Evolutionary conservation across 2,888 invertebrate genomes (phyloP).

Genomic region (Leptinotarsa tumamoca): DNA sequence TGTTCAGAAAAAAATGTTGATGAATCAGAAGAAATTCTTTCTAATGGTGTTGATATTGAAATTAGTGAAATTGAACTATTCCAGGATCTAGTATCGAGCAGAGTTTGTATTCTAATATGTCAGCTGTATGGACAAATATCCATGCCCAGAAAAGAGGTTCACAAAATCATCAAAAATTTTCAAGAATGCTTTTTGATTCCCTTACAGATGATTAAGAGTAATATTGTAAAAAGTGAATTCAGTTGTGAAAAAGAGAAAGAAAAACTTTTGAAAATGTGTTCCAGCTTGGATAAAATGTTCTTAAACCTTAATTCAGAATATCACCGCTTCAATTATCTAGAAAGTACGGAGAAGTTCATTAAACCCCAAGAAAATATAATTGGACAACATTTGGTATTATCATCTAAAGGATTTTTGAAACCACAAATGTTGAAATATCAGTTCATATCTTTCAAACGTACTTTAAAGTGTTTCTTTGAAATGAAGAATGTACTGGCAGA

Average conservation of each 20-base stretch:
- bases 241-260: neutral
- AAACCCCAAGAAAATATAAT: constrained; percentile 17
- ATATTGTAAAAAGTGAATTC: neutral
- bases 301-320: constrained; percentile 16
- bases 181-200: constrained; percentile 8
- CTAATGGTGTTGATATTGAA: neutral
- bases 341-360: constrained; percentile 7
- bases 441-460: constrained; percentile 2
- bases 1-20: no score
- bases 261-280: neutral
- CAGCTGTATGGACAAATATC: neutral
- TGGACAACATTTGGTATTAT: constrained; percentile 13
- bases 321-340: constrained; percentile 6
- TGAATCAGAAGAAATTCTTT: no score
- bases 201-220: neutral
- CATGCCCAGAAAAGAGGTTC: constrained; percentile 12
- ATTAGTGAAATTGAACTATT: neutral
- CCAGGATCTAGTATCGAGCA: neutral
- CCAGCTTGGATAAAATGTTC: neutral
- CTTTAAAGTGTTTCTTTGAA: neutral
- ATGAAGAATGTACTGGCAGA: constrained; percentile 11
- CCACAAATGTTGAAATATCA: neutral
- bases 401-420: constrained; percentile 1
- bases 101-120: neutral
- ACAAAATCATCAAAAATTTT: neutral